Base-by-base conservation (phyloP, 2,113 vertebrate species). In the Empidonax alnorum region DNA sequence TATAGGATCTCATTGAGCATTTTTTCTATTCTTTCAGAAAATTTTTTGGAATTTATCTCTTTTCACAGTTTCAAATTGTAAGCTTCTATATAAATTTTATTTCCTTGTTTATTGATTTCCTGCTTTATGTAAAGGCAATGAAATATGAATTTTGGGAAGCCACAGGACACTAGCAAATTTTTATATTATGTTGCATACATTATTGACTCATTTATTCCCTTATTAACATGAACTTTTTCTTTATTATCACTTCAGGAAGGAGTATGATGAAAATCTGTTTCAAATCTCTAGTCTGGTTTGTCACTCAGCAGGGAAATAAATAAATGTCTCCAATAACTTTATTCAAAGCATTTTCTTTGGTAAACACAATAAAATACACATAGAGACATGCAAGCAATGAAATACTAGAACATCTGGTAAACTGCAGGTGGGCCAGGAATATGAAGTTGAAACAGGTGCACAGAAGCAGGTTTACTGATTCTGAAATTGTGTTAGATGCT, bases 381-480 rank as follows among this genome's bases (percentile, higher is more conserved):
- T 88, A 91, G 66, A 96, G 16, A 91, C 83, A 89, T 41, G 52
- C 59, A 91, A 92, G 52, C 49, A 93, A 44, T 74, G 69, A 95
- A 97, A 96, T 78, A 91, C 49, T 42, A 86, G 81, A 97, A 94
- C 95, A 96, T 96, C 94, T 97, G 89, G 75, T 87, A 61, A 96
- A 71, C 89, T 93, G 92, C 91, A 87, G 82, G 69, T 90, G 87
- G 90, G 62, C 85, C 78, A 73, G 75, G 55, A 96, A 75, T 82
- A 80, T 37, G 86, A 71, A 87, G 31, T 84, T 9, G 21, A 90
- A 95, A 80, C 67, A 96, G 87, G 83, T 96, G 91, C 63, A 68
- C 63, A 37, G 74, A 96, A 91, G 69, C 84, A 94, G 62, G 50
- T 94, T 96, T 96, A 90, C 89, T 74, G 61, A 52, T 81, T 80